phyloP scores from a whole-genome alignment of 2,888 invertebrate genomes.

The Agrenia bidenticulata region DNA sequence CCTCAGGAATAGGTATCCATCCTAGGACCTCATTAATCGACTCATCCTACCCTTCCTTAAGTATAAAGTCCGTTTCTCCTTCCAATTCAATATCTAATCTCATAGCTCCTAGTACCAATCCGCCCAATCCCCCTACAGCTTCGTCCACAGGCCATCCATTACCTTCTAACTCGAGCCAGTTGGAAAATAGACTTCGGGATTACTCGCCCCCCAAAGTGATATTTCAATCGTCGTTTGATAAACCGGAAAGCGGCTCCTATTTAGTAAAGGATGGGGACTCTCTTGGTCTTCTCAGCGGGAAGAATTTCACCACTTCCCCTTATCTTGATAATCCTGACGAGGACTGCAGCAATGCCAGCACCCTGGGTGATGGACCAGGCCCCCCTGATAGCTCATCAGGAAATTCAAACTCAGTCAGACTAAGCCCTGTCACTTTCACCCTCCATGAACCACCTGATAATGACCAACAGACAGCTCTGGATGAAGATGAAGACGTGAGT shows the following conservation, averaged over 20 bases:
- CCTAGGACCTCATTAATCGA: constrained; percentile 5
- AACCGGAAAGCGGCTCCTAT: constrained; percentile 2
- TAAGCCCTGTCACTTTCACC: constrained; percentile 52
- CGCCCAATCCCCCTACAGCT: constrained; percentile 21
- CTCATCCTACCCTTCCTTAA: neutral
- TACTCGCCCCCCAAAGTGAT: constrained; percentile 38
- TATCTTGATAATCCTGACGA: constrained; percentile 39
- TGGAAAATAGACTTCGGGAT: constrained; percentile 15
- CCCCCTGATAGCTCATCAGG: constrained; percentile 44
- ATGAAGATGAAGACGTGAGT: constrained; percentile 36
- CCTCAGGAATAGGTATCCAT: constrained; percentile 25
- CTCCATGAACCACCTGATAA: constrained; percentile 50
- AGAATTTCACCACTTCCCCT: constrained; percentile 28
- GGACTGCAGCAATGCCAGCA: constrained; percentile 52
- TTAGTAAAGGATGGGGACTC: constrained; percentile 35
- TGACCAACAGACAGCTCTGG: constrained; percentile 34
- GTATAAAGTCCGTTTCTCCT: neutral
- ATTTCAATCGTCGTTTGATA: constrained; percentile 25
- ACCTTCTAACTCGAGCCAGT: neutral
- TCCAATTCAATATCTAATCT: neutral
- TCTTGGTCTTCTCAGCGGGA: constrained; percentile 37
- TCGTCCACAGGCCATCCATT: constrained; percentile 7
- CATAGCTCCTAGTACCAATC: constrained; percentile 18
- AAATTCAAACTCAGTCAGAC: constrained; percentile 44
- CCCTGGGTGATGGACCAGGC: constrained; percentile 50